Evolutionary conservation across 2,888 invertebrate species (phyloP), one percentile per base, ranked within the genome.

Genomic region (Metopia argyrocephala): DNA sequence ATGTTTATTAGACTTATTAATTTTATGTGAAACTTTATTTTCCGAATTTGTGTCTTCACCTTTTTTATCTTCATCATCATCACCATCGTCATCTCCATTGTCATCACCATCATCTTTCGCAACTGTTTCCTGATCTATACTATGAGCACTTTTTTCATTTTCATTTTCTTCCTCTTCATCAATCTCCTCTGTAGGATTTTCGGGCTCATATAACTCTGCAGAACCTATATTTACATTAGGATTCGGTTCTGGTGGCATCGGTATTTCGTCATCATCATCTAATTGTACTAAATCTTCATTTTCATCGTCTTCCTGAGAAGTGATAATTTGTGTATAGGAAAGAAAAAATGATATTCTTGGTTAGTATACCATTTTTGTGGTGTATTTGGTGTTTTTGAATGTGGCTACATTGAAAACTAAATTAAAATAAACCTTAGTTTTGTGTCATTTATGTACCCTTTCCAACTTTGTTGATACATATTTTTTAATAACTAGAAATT

Each of bases 321-420:
- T 85, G 91, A 86, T 92, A 91, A 85, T 92, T 92, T 84, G 84
- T 86, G 83, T 86, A 87, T 87, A 86, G 86, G 87, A 92, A 89
- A 84, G 90, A 90, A 87, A 86, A 92, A 90, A 85, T 90, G 91
- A 85, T 92, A 91, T 86, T 92, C 85, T 92, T 92, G 84, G 92
- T 89, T 92, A 91, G 68, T 92, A 91, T 76, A 85, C 87, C 87
- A 87, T 85, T 82, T 82, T 84, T 78, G 73, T 70, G 70, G 70
- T 78, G 52, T 65, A 54, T 75, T 66, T 73, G 50, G 50, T 64
- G 66, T 79, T 70, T 80, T 71, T 80, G 62, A 69, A 62, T 73
- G 66, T 78, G 65, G 56, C 78, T 81, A 81, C 70, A 75, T 69
- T 74, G 69, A 81, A 68, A 81, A 61, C 61, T 66, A 70, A 75